Conservation (phyloP, 2,113 vertebrate genomes). For the Notiomystis cincta region DNA sequence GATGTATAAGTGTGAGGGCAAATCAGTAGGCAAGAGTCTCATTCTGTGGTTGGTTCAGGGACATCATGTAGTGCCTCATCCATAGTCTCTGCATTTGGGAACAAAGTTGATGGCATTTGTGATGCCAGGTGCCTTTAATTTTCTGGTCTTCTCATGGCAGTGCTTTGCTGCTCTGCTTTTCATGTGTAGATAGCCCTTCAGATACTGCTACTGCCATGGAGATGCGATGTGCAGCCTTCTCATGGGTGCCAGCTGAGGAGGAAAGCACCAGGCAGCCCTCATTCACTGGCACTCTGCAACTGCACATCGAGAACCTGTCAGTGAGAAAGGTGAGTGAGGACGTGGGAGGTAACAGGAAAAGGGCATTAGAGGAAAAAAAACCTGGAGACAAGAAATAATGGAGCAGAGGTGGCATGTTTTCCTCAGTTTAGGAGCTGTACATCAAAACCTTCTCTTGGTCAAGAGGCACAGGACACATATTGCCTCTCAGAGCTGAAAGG, state of each 20-base stretch:
- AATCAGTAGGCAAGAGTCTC: neutral
- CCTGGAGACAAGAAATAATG: neutral
- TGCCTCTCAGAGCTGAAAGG: neutral
- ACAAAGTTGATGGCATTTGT: neutral
- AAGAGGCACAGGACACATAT: neutral
- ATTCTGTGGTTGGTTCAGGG: neutral
- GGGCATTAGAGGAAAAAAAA: neutral
- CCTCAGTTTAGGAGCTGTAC: neutral
- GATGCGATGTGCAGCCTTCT: conserved; percentile 80
- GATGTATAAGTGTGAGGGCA: neutral
- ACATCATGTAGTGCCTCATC: neutral
- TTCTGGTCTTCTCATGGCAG: neutral
- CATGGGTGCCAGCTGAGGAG: conserved; percentile 71
- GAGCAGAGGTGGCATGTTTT: neutral
- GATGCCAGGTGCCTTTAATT: neutral
- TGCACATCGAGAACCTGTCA: conserved; percentile 76
- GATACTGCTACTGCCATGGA: conserved; percentile 66
- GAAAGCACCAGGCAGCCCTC: neutral
- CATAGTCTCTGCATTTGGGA: neutral
- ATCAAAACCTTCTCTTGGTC: neutral
- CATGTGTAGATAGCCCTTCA: conserved; percentile 53
- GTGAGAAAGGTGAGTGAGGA: conserved; percentile 77
- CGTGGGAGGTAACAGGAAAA: neutral
- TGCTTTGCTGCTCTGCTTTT: neutral
- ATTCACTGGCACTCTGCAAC: conserved; percentile 63